phyloP scores from a whole-genome alignment of 2,888 invertebrate species.

The Mythimna albipuncta region DNA sequence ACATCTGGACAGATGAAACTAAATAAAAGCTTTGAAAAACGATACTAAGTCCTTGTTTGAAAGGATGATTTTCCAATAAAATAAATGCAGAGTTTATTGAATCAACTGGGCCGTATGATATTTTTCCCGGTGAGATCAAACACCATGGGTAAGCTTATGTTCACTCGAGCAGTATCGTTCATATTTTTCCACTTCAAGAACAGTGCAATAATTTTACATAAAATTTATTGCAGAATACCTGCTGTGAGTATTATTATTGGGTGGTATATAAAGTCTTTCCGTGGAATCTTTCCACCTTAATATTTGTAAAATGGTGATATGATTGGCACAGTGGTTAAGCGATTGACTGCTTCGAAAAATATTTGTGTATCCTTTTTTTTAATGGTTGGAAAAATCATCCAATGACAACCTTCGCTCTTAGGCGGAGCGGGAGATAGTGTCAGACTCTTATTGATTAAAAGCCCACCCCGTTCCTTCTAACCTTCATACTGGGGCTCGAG shows the following conservation, averaged over 20 bases:
- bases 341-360: no score
- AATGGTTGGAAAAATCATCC: no score
- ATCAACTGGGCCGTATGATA: constrained; percentile 20
- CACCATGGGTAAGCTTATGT: constrained; percentile 20
- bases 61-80: constrained; percentile 10
- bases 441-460: no score
- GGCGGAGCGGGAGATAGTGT: no score
- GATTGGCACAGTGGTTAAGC: no score
- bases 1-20: no score
- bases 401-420: no score
- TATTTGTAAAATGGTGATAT: no score
- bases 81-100: constrained; percentile 10
- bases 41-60: background rate
- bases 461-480: no score
- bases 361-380: no score
- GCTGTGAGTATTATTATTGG: background rate
- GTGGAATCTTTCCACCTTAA: no score
- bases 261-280: background rate
- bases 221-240: constrained; percentile 4
- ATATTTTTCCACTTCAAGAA: constrained; percentile 15
- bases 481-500: no score
- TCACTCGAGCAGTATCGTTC: constrained; percentile 16
- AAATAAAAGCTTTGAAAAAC: background rate
- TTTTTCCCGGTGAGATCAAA: constrained; percentile 32
- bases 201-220: constrained; percentile 7